A percentile compares a stretch with the other conserved stretches of the same genome.
phyloP scores from a whole-genome alignment of 2,797 vertebrate genomes.

The Sebastes paucispinis region DNA sequence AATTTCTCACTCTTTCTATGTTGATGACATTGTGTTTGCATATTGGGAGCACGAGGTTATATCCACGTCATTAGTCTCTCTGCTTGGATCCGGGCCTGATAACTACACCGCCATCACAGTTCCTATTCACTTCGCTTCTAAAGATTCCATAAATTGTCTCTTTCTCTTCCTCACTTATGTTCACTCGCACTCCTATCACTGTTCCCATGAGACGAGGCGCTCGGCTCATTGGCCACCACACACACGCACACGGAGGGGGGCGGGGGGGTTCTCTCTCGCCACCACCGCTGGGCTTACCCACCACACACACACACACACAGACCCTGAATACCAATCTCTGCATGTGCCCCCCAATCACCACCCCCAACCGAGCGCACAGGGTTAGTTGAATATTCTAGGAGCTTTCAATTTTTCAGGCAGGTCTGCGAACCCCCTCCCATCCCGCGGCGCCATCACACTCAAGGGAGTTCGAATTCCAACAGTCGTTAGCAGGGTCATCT shows the following conservation, averaged over 20 bases:
- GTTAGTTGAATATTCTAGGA: conserved; percentile 75
- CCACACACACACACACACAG: conserved; percentile 35
- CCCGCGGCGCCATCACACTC: conserved; percentile 62
- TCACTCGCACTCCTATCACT: conserved; percentile 42
- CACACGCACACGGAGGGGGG: conserved; percentile 38
- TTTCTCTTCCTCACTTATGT: conserved; percentile 33
- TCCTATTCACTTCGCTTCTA: conserved; percentile 50
- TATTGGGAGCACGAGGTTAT: conserved; percentile 66
- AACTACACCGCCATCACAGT: conserved; percentile 39
- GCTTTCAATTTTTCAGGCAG: conserved; percentile 79
- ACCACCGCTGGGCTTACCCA: conserved; percentile 63
- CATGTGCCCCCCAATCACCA: conserved; percentile 27
- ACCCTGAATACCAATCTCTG: conserved; percentile 65
- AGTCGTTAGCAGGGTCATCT: conserved; percentile 78
- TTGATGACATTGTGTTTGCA: conserved; percentile 67
- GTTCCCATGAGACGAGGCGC: conserved; percentile 54
- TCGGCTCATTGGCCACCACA: conserved; percentile 70
- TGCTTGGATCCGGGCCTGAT: conserved; percentile 64
- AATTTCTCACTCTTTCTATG: conserved; percentile 42
- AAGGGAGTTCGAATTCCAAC: conserved; percentile 69
- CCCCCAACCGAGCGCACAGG: conserved; percentile 61
- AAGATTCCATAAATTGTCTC: conserved; percentile 69
- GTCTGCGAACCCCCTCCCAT: conserved; percentile 68
- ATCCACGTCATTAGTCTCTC: conserved; percentile 66
- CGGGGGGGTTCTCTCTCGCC: conserved; percentile 43